Base-by-base conservation (phyloP, 1,140 invertebrate species). In the Saccostrea glomerata region DNA sequence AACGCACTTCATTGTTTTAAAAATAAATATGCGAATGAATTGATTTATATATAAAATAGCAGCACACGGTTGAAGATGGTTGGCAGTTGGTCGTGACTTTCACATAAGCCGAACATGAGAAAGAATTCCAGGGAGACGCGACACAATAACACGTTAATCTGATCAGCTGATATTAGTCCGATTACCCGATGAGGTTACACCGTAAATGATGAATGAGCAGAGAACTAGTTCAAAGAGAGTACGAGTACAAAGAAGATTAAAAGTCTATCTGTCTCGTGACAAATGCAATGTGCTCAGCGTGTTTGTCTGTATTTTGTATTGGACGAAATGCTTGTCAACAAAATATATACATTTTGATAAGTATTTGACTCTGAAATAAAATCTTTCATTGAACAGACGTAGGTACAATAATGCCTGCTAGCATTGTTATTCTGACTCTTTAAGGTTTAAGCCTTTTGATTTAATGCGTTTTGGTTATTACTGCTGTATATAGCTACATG, bases 71-170 rank as follows among this genome's bases (percentile, higher is more conserved):
- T 25, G 23, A 25, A 23, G 12, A n/a, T n/a, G 23, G 13, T 25
- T 25, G 23, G 25, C 23, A 73, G 66, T 25, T 36, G 13, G 70
- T 77, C 70, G 25, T 77, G 70, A 77, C 70, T 30, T 25, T 11
- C 11, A 15, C 70, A 30, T 77, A 25, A 77, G 11, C 11, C 15
- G 25, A 77, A 30, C 70, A 25, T 36, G 30, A 77, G 70, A 30
- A 13, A 15, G 70, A 40, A 77, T 30, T 77, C 70, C 30, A 7
- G 1, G 2, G 70, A 25, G 70, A 77, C 23, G 70, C 70, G 70
- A 77, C 70, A 77, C 70, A 77, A 77, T 77, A 77, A 77, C 25
- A 77, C 70, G 70, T 77, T 77, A 36, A 77, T 77, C 70, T 77
- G 70, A 77, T 77, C 70, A 25, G 30, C 25, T 77, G 70, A 77